Percentiles rank a stretch among this genome's conserved stretches.
Evolutionary conservation across 1,140 invertebrate genomes (phyloP).

Genomic region (Musca domestica): DNA sequence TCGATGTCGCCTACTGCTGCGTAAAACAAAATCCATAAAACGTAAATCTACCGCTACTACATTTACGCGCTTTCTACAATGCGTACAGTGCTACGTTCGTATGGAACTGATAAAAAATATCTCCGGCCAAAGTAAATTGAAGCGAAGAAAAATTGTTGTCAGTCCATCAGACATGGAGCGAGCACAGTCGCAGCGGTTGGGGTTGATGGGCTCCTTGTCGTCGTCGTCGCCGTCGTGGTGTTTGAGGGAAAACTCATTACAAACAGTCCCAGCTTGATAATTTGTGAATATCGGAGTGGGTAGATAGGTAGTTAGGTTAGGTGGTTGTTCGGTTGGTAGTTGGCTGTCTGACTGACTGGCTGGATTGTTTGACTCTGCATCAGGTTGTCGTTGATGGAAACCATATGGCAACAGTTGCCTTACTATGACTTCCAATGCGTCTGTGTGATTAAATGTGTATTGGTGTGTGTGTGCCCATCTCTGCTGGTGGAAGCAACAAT

Average conservation of each 20-base stretch:
- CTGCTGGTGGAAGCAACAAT: constrained; percentile 10
- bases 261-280: too few relatives aligned
- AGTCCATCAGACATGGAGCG: background rate
- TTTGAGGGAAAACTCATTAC: background rate
- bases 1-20: too few relatives aligned
- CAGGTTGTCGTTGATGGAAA: constrained; percentile 1
- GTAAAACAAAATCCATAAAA: too few relatives aligned
- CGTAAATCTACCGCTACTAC: background rate
- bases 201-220: background rate
- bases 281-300: constrained; percentile 7
- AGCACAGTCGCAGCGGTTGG: background rate
- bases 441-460: background rate
- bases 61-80: constrained; percentile 17
- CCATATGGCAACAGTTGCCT: constrained; percentile 16
- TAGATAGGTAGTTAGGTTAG: background rate
- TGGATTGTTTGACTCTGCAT: background rate
- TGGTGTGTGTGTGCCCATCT: background rate
- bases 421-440: background rate
- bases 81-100: constrained; percentile 17
- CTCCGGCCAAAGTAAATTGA: background rate
- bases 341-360: background rate
- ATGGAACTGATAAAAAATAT: constrained; percentile 10
- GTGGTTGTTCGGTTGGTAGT: too few relatives aligned
- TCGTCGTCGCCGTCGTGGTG: background rate
- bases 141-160: background rate